phyloP scores from a whole-genome alignment of 1,140 invertebrate genomes.

The Hyles euphorbiae region DNA sequence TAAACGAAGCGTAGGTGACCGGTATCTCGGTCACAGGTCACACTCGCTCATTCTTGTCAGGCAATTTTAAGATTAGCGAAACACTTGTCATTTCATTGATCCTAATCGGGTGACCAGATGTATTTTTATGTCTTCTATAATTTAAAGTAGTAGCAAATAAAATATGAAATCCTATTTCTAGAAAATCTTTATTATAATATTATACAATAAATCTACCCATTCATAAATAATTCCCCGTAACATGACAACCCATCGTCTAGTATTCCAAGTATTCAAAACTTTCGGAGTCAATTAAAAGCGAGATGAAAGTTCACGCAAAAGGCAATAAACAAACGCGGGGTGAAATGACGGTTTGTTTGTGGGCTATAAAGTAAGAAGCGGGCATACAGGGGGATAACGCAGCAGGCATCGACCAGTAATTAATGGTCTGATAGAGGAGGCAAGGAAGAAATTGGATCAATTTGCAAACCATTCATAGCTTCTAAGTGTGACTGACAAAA shows the following conservation, averaged over 20 bases:
- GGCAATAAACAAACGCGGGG: slow-evolving; percentile 54
- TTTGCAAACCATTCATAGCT: slow-evolving; percentile 55
- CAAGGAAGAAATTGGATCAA: slow-evolving; percentile 69
- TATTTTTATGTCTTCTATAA: too few species aligned
- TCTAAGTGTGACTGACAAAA: slow-evolving; percentile 42
- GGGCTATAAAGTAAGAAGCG: slow-evolving; percentile 53
- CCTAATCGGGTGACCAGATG: too few species aligned
- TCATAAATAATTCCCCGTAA: not conserved
- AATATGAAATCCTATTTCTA: too few species aligned
- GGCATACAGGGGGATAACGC: slow-evolving; percentile 31
- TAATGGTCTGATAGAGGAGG: slow-evolving; percentile 55
- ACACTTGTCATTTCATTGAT: too few species aligned
- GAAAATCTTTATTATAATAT: too few species aligned
- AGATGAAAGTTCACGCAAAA: slow-evolving; percentile 41
- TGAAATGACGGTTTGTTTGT: slow-evolving; percentile 64
- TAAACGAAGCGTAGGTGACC: slow-evolving; percentile 37
- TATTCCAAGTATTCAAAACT: slow-evolving; percentile 27
- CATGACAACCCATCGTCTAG: slow-evolving; percentile 2
- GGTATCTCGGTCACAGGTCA: slow-evolving; percentile 9
- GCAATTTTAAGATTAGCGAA: slow-evolving; percentile 8
- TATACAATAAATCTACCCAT: too few species aligned
- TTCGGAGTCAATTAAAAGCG: slow-evolving; percentile 34
- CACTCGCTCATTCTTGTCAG: not conserved
- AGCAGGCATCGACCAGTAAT: slow-evolving; percentile 53
- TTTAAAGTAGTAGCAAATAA: too few species aligned